phyloP scores from a whole-genome alignment of 2,797 vertebrate genomes.

The Protosalanx chinensis region DNA sequence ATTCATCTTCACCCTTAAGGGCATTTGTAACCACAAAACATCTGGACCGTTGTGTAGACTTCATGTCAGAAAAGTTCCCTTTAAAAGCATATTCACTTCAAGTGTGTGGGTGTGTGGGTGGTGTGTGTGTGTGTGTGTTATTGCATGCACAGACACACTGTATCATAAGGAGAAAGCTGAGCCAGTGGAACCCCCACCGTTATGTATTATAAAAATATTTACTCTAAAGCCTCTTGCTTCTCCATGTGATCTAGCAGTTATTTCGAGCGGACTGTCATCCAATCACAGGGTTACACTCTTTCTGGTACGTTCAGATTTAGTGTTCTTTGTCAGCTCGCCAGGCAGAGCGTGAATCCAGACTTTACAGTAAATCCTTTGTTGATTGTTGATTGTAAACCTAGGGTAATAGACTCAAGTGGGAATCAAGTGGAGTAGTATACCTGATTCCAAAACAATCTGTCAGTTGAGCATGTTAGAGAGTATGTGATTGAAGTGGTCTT shows the following conservation, averaged over 20 bases:
- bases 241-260: constrained; percentile 45
- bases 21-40: not conserved
- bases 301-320: not conserved
- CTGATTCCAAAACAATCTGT: too few relatives aligned
- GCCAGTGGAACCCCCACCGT: constrained; percentile 38
- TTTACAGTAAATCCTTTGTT: not conserved
- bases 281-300: constrained; percentile 21
- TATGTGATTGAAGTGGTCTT: too few relatives aligned
- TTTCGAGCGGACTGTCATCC: constrained; percentile 43
- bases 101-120: too few relatives aligned
- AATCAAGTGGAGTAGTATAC: not conserved
- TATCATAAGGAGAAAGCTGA: constrained; percentile 33
- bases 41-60: too few relatives aligned
- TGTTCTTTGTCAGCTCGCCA: not conserved
- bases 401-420: not conserved
- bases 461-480: too few relatives aligned
- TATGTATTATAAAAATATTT: constrained; percentile 43
- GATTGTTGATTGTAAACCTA: not conserved
- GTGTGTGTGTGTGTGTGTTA: not conserved
- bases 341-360: not conserved
- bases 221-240: constrained; percentile 28
- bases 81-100: too few relatives aligned
- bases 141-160: constrained; percentile 3
- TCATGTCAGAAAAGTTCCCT: too few relatives aligned
- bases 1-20: not conserved